phyloP scores from a whole-genome alignment of 2,888 invertebrate species.

The Nomada ferruginata region DNA sequence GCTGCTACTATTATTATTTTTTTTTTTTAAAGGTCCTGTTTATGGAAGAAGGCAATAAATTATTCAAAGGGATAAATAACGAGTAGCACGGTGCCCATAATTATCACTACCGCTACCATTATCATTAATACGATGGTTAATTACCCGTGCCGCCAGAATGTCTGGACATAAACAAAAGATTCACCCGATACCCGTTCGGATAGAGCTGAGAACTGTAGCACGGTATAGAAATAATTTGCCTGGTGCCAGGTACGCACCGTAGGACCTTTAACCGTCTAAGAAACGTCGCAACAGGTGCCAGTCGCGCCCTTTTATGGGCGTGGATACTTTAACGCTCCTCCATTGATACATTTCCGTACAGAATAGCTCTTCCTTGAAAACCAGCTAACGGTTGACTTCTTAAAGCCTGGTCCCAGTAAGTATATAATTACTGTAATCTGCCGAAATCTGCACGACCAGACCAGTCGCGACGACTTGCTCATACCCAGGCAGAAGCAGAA shows the following conservation, averaged over 20 bases:
- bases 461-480: neutral
- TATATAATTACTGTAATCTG: neutral
- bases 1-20: neutral
- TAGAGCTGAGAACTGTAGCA: too few relatives aligned
- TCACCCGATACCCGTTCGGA: neutral
- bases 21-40: neutral
- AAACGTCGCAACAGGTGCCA: neutral
- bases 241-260: too few relatives aligned
- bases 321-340: slow-evolving; percentile 3
- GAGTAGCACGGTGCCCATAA: too few relatives aligned
- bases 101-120: too few relatives aligned
- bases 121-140: too few relatives aligned
- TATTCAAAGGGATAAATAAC: neutral
- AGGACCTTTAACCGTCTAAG: neutral
- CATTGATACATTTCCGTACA: slow-evolving; percentile 7
- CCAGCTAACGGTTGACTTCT: slow-evolving; percentile 8
- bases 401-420: neutral
- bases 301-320: slow-evolving; percentile 16
- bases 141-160: too few relatives aligned
- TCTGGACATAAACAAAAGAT: neutral
- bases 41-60: neutral
- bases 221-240: too few relatives aligned
- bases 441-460: neutral
- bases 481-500: too few relatives aligned
- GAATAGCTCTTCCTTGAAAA: neutral